Evolutionary conservation across 2,888 invertebrate species (phyloP).

Genomic region (Salpingus planirostris): DNA sequence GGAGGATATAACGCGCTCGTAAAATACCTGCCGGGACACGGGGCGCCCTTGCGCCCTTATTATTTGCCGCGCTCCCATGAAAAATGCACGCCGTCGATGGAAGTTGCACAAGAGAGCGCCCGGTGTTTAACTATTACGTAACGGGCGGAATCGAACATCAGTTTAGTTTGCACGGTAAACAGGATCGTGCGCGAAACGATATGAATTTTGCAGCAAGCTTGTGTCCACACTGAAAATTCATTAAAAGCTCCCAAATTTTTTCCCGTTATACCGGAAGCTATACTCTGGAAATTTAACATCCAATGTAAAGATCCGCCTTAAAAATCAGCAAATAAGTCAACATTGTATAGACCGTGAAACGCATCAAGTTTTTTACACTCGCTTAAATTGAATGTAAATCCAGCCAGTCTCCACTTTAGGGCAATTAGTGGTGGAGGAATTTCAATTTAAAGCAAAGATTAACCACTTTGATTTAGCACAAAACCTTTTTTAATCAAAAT

Average conservation of each 20-base stretch:
- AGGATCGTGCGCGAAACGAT: conserved; percentile 5
- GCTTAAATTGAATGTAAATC: not conserved
- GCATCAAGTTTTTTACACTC: not conserved
- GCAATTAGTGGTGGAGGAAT: conserved; percentile 4
- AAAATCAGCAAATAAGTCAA: conserved; percentile 1
- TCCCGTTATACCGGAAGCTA: conserved; percentile 2
- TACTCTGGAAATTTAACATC: too few relatives aligned
- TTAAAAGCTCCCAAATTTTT: conserved; percentile 2
- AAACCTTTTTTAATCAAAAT: conserved; percentile 6
- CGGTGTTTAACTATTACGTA: conserved; percentile 2
- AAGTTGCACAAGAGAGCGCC: conserved; percentile 1
- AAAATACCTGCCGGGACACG: conserved; percentile 22
- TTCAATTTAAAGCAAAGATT: conserved; percentile 7
- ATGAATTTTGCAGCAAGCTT: conserved; percentile 1
- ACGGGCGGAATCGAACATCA: conserved; percentile 2
- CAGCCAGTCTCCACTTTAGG: not conserved
- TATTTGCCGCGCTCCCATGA: conserved; percentile 2
- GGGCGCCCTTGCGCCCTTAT: conserved; percentile 2
- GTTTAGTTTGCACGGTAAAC: conserved; percentile 8
- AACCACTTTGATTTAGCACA: conserved; percentile 9
- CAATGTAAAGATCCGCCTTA: too few relatives aligned
- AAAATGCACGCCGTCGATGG: conserved; percentile 5
- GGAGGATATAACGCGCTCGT: conserved; percentile 28
- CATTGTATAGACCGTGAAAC: not conserved
- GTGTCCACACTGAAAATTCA: conserved; percentile 8